These are phyloP conservation scores for Allygus modestus DNA, from an alignment of 2,888 invertebrate species.

Conservation along the genomic window DNA sequence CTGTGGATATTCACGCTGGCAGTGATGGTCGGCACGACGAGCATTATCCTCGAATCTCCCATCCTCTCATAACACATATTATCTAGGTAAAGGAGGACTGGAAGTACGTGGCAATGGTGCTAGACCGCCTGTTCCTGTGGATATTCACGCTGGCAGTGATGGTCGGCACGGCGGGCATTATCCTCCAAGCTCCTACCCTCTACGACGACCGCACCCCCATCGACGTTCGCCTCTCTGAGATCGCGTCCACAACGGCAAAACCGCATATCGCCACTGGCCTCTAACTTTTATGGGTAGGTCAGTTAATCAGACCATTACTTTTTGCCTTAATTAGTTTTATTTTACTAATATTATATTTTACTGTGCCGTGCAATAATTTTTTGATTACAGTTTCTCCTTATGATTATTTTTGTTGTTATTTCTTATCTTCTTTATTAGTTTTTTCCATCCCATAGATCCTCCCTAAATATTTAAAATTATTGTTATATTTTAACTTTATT, in stretches of 20 bases:
- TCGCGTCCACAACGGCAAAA: conserved; percentile 92
- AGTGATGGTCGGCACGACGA: conserved; percentile 95
- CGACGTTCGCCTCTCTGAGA: conserved; percentile 92
- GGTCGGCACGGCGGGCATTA: conserved; percentile 95
- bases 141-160: conserved; percentile 97
- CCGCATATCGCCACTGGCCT: conserved; percentile 79
- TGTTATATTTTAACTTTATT: no score
- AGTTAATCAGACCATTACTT: background rate
- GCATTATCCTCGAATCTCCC: conserved; percentile 96
- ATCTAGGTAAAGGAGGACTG: conserved; percentile 99
- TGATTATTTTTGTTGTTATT: no score
- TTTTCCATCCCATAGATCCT: no score
- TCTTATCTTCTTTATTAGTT: no score
- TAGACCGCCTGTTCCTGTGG: conserved; percentile 97
- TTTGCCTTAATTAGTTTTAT: background rate
- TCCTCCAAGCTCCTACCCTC: conserved; percentile 95
- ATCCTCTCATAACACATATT: conserved; percentile 81
- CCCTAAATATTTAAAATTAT: no score
- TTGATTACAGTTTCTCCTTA: background rate
- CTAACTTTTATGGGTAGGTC: conserved; percentile 63
- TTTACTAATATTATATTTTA: background rate
- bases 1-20: conserved; percentile 98
- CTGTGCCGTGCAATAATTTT: background rate
- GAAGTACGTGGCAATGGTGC: conserved; percentile 99
- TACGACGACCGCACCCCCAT: conserved; percentile 95